Conservation (phyloP, 2,113 vertebrate species). For the Colius striatus region DNA sequence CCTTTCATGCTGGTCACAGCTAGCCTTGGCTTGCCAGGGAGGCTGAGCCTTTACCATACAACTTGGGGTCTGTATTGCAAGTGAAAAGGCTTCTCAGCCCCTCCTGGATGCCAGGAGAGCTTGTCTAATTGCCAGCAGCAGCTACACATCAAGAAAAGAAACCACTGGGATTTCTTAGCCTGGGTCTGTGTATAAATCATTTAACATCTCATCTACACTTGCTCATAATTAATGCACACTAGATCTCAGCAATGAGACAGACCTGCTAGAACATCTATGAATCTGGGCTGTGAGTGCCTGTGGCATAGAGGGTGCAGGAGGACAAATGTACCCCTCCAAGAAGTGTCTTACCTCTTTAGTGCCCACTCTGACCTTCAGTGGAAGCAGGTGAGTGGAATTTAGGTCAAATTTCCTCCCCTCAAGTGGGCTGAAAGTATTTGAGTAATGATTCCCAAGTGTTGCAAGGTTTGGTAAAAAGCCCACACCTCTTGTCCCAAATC, state of each 20-base stretch:
- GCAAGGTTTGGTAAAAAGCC: not conserved
- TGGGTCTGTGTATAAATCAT: conserved; percentile 66
- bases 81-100: not conserved
- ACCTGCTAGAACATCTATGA: not conserved
- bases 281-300: not conserved
- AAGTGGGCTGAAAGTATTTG: not conserved
- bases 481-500: not conserved
- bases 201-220: conserved; percentile 55
- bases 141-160: conserved; percentile 7
- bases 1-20: not conserved
- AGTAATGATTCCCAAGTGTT: not conserved
- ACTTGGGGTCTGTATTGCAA: not conserved
- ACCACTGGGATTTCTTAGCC: conserved; percentile 40
- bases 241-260: conserved; percentile 3
- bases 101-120: not conserved
- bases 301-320: not conserved
- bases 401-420: not conserved
- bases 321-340: not conserved
- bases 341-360: not conserved
- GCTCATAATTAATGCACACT: conserved; percentile 52
- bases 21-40: not conserved
- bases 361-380: not conserved
- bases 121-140: not conserved
- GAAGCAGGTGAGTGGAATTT: not conserved
- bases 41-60: not conserved